Evolutionary conservation across 2,888 invertebrate species (phyloP), one percentile per base, ranked within the genome.

Genomic region (Euzophera pinguis): DNA sequence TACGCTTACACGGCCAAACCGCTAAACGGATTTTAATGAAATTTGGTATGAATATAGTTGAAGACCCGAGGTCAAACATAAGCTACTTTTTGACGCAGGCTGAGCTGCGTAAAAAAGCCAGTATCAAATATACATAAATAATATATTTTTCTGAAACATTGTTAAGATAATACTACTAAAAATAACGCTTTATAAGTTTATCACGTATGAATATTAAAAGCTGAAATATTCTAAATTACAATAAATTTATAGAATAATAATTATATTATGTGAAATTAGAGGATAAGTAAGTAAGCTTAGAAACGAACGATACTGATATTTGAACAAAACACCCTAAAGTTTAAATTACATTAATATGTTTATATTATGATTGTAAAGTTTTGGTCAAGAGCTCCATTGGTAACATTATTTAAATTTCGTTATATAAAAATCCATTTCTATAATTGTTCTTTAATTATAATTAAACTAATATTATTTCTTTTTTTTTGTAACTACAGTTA

Each of bases 141-240:
- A 35, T 14, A 50, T 51, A 35, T 41, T 41, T 37, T 41, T 38
- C 42, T 35, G 39, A 45, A 45, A 52, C 29, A n/a, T 27, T 17
- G 17, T 10, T 42, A 17, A 37, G 10, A 14, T 29, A 47, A 22
- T 53, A 37, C 43, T 51, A 64, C 63, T 62, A 72, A 75, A 76
- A 71, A 64, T 69, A 76, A 80, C 85, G 85, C 85, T 84, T 86
- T 85, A 84, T 79, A 68, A 71, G 71, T 59, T 73, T 76, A 82
- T 75, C 75, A 80, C 64, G 63, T 73, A 68, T 50, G 53, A 64
- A 71, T 65, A 71, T 71, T 67, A 70, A 63, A 73, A 65, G 73
- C 71, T 74, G 67, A 82, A 78, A 82, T 80, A 84, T 86, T 86
- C 86, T 86, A 86, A 86, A 86, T 84, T 86, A 86, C 73, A 67